These are phyloP conservation scores for Oligia fasciuncula DNA, from an alignment of 2,888 invertebrate species.

Conservation along the genomic window DNA sequence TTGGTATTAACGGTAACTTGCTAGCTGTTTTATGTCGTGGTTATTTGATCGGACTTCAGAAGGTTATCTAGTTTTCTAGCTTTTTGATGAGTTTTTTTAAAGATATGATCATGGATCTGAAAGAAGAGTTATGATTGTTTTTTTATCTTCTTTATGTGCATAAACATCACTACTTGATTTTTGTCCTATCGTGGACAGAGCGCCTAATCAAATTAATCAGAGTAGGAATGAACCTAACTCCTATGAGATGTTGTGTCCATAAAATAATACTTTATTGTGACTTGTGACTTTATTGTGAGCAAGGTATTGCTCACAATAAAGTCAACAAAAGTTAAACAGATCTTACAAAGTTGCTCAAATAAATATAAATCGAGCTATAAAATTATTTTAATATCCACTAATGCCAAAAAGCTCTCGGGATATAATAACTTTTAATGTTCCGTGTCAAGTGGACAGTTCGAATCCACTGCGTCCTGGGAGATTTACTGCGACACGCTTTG, in stretches of 20 bases:
- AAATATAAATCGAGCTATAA: conserved; percentile 67
- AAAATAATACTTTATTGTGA: no score
- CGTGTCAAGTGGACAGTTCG: conserved; percentile 86
- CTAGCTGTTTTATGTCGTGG: conserved; percentile 40
- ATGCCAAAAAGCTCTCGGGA: conserved; percentile 78
- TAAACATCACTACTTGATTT: neutral
- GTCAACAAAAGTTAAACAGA: conserved; percentile 17
- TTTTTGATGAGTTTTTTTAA: conserved; percentile 6
- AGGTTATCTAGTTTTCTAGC: conserved; percentile 26
- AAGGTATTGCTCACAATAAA: conserved; percentile 13
- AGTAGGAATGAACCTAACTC: neutral
- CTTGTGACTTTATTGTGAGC: no score
- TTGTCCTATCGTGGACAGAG: no score
- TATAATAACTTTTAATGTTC: conserved; percentile 84
- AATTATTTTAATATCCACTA: conserved; percentile 77
- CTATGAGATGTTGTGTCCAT: neutral
- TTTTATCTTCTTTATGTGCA: neutral
- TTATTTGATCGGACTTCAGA: conserved; percentile 47
- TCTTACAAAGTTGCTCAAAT: conserved; percentile 39
- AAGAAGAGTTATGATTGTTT: neutral
- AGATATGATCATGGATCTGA: neutral
- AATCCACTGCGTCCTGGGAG: conserved; percentile 82
- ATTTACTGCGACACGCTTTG: conserved; percentile 87
- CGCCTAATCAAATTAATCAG: neutral
- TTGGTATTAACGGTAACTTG: conserved; percentile 43